Conservation (phyloP, 2,888 invertebrate genomes). For the Dyspetes luteomarginatus region DNA sequence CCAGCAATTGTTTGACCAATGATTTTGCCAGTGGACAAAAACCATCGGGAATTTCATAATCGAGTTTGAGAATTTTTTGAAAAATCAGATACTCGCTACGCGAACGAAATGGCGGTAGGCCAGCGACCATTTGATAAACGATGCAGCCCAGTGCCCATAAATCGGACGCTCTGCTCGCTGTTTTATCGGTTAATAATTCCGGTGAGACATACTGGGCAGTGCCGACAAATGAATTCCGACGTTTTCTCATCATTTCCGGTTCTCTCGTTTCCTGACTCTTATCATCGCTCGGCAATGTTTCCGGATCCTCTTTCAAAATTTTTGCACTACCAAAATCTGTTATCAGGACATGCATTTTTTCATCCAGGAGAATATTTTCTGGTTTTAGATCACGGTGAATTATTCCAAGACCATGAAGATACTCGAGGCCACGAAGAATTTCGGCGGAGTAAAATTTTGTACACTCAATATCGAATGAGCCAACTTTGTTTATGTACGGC, state of each 20-base stretch:
- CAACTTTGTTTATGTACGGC: constrained; percentile 95
- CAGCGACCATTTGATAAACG: constrained; percentile 98
- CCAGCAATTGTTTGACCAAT: constrained; percentile 93
- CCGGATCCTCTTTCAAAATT: constrained; percentile 85
- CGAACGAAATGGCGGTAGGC: constrained; percentile 95
- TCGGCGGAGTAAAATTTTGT: constrained; percentile 98
- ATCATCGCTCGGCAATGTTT: too few relatives aligned
- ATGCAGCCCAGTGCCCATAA: constrained; percentile 99
- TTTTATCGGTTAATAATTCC: constrained; percentile 94
- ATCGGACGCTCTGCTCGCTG: constrained; percentile 92
- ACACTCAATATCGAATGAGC: constrained; percentile 94
- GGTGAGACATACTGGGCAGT: constrained; percentile 99
- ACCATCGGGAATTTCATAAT: constrained; percentile 96
- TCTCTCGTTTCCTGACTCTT: constrained; percentile 17
- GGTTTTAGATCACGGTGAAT: constrained; percentile 99
- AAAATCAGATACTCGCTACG: constrained; percentile 98
- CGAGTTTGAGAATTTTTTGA: constrained; percentile 95
- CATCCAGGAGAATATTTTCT: constrained; percentile 97
- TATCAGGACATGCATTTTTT: constrained; percentile 97
- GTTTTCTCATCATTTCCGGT: constrained; percentile 81
- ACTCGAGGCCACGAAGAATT: constrained; percentile 95
- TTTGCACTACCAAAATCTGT: constrained; percentile 99
- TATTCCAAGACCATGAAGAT: constrained; percentile 94
- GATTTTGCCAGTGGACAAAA: constrained; percentile 94
- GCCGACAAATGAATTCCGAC: constrained; percentile 96